Conservation (phyloP, 2,113 vertebrate species). For the Thalassarche chlororhynchos region DNA sequence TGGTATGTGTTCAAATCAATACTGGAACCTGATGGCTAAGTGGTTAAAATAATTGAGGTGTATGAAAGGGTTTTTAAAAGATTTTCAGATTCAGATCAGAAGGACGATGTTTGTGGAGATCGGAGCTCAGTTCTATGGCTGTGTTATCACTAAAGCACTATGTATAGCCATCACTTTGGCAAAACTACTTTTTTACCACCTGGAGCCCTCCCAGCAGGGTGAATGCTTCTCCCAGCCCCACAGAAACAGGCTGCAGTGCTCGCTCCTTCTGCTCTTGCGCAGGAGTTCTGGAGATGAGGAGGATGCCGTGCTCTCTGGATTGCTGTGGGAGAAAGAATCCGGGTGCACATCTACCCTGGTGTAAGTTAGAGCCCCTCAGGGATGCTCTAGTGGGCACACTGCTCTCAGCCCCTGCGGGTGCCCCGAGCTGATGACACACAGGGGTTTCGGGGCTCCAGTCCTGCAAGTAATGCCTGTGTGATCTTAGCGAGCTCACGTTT, state of each 20-base stretch:
- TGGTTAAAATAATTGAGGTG: slow-evolving; percentile 47
- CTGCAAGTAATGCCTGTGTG: not conserved
- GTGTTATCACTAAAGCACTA: accelerated
- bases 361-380: not conserved
- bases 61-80: not conserved
- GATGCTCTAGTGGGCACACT: accelerated
- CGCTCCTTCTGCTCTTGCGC: not conserved
- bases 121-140: accelerated
- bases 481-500: not conserved
- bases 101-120: not conserved
- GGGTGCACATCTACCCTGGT: not conserved
- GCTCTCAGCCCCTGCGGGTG: not conserved
- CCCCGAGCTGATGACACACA: accelerated
- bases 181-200: not conserved
- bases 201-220: not conserved
- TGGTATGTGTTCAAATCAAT: slow-evolving; percentile 30
- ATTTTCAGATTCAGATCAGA: not conserved
- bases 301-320: not conserved
- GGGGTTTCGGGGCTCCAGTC: accelerated
- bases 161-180: accelerated
- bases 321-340: not conserved
- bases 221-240: not conserved
- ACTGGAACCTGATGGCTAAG: slow-evolving; percentile 5
- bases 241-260: not conserved
- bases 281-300: not conserved